Evolutionary conservation across 1,140 invertebrate genomes (phyloP).

Genomic region (Stegodyphus dumicola): DNA sequence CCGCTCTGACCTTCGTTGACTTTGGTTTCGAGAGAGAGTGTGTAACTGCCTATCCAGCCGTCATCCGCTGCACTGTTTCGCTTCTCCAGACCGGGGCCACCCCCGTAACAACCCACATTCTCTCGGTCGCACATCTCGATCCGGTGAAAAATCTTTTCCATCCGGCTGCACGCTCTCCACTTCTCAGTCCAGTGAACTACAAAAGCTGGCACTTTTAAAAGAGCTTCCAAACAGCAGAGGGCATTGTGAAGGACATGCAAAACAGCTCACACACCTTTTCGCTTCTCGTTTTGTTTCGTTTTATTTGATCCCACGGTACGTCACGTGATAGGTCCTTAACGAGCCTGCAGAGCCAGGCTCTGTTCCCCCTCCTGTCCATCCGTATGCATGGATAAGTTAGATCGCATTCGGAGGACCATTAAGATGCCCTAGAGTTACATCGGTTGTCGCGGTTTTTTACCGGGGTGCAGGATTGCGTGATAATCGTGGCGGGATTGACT

Average conservation of each 20-base stretch:
- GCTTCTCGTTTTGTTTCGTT: neutral
- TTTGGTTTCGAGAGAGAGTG: no score
- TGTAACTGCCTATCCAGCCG: no score
- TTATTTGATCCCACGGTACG: constrained; percentile 23
- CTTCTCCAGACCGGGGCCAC: neutral
- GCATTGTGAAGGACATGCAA: constrained; percentile 53
- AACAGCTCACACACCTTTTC: neutral
- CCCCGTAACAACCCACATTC: neutral
- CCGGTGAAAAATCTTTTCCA: neutral
- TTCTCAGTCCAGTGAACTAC: constrained; percentile 39
- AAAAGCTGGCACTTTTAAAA: constrained; percentile 1
- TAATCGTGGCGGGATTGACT: no score
- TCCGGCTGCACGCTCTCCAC: constrained; percentile 8
- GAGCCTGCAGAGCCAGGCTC: neutral
- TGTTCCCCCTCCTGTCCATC: no score
- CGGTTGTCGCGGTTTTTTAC: no score
- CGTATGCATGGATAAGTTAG: no score
- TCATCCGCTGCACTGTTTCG: neutral
- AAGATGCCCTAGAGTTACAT: no score
- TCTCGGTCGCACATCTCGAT: neutral
- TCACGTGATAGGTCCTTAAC: constrained; percentile 31
- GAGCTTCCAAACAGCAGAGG: neutral
- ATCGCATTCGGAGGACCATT: no score
- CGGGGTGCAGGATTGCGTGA: no score
- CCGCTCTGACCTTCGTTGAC: no score